phyloP scores from a whole-genome alignment of 2,113 vertebrate species.

The Crotalus tigris region DNA sequence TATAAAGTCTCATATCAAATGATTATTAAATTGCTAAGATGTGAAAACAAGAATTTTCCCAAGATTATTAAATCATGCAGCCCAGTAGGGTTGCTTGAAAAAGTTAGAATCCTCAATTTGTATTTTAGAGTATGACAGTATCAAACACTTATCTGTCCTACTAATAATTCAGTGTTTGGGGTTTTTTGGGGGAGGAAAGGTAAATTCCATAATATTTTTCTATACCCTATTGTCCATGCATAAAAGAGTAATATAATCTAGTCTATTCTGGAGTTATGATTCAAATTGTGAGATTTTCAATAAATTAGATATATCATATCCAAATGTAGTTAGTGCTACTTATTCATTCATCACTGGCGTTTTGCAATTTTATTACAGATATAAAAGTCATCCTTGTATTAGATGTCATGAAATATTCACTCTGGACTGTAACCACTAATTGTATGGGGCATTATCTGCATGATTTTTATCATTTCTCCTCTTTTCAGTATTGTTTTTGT shows the following conservation, averaged over 20 bases:
- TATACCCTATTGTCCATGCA: background rate
- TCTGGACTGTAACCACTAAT: conserved; percentile 2
- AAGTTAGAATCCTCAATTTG: background rate
- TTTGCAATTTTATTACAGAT: background rate
- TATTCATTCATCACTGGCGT: background rate
- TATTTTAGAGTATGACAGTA: background rate
- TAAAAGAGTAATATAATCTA: background rate
- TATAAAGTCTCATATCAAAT: background rate
- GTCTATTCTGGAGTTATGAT: background rate
- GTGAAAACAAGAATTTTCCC: background rate
- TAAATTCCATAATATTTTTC: background rate
- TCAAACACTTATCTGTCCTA: background rate
- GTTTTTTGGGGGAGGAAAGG: background rate
- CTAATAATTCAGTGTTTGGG: background rate
- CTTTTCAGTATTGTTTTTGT: background rate
- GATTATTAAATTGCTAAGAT: background rate
- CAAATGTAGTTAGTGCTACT: background rate
- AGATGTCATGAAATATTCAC: background rate
- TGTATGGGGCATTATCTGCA: conserved; percentile 1
- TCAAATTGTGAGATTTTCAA: background rate
- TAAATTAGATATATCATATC: background rate
- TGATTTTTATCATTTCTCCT: background rate
- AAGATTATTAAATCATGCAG: background rate
- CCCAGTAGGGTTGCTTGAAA: too few species aligned
- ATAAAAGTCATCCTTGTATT: background rate